Base-by-base conservation (phyloP, 2,888 invertebrate species). In the Physocephala rufipes region DNA sequence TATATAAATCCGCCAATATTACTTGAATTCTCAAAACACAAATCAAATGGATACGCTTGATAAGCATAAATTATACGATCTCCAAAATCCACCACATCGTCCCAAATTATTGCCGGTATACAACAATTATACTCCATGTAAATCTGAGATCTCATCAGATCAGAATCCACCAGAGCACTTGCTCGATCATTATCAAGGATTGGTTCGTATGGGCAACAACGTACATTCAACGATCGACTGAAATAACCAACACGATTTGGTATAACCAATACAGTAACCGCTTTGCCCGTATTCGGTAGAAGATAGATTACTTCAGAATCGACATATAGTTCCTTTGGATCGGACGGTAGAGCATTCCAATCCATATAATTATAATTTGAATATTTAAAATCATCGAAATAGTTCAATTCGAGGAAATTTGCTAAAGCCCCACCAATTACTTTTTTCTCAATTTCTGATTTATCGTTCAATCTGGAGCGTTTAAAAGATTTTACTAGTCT, bases 261-360 rank as follows among this genome's bases (percentile, higher is more conserved):
- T 63, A 84, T 76, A 0, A 85, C 58, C 15, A 82, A 53, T 5
- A 85, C 74, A 24, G 80, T 79, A n/a, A 85, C 77, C 16, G 76
- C 78, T 61, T 79, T 79, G 2, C 80, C 81, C 1, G 83, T 78
- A 64, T 81, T 81, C 2, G 85, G 82, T n/a, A 79, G 75, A 2
- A 85, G 73, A 67, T 80, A 78, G 13, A 85, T 79, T 24, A 81
- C 76, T 73, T 83, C 83, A 5, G 74, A 78, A 71, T 83, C 82
- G 26, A 82, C 80, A 28, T 82, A 80, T 1, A 85, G 69, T 70
- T 85, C 85, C 2, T 75, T 75, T 0, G 85, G 82, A 76, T 84
- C 79, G 21, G 75, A 76, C 12, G 85, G 82, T 24, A 85, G 49
- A 0, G 74, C 71, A 69, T 82, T 80, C 85, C 85, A 84, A 74